Evolutionary conservation across 2,113 vertebrate species (phyloP).

Genomic region (Probosciger aterrimus): DNA sequence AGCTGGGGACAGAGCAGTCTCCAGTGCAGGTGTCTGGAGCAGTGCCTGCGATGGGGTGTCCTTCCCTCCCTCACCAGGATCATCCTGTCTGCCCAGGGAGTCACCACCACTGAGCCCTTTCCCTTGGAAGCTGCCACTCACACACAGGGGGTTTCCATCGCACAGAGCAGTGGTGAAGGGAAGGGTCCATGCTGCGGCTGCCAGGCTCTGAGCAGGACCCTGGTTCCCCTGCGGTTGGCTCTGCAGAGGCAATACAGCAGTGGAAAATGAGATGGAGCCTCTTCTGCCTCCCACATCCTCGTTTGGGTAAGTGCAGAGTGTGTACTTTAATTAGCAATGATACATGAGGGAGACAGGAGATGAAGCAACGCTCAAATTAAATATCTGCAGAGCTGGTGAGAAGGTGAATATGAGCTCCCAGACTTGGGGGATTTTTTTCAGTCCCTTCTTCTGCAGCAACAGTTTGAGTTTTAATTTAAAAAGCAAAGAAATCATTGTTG

Average conservation of each 20-base stretch:
- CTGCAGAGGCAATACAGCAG: neutral
- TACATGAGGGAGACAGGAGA: constrained; percentile 35
- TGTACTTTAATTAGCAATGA: constrained; percentile 53
- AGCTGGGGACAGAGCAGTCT: neutral
- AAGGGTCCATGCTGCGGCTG: neutral
- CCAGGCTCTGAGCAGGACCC: neutral
- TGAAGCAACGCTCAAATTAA: constrained; percentile 41
- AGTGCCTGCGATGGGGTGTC: fast-evolving
- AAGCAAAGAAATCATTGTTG: neutral
- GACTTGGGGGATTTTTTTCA: neutral
- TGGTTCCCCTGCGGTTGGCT: neutral
- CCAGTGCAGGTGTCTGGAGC: neutral
- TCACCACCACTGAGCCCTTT: neutral
- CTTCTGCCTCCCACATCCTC: constrained; percentile 27
- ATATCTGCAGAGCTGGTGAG: constrained; percentile 21
- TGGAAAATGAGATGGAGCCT: neutral
- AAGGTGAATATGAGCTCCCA: constrained; percentile 8
- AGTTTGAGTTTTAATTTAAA: neutral
- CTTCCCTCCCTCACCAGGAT: neutral
- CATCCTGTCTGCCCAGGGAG: neutral
- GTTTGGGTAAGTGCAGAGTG: neutral
- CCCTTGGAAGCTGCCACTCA: neutral
- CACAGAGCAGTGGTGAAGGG: neutral
- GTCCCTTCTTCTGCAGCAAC: neutral
- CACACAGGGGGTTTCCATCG: neutral